Evolutionary conservation across 2,888 invertebrate genomes (phyloP).

Genomic region (Schizaphis graminum): DNA sequence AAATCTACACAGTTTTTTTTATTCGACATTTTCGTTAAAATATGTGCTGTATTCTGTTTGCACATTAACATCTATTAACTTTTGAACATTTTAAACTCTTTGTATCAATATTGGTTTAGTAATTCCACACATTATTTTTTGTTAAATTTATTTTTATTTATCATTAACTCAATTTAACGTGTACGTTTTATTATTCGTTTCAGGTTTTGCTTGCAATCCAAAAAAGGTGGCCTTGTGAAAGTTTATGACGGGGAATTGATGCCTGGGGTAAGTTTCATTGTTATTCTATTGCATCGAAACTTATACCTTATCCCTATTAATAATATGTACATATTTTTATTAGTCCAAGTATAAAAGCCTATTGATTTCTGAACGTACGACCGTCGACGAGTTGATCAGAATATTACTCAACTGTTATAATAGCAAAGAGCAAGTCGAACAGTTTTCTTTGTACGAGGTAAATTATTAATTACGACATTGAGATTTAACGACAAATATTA

Average conservation of each 20-base stretch:
- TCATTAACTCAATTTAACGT: background rate
- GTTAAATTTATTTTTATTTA: background rate
- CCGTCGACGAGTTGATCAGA: slow-evolving; percentile 88
- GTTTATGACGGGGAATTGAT: slow-evolving; percentile 92
- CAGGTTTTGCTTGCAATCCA: slow-evolving; percentile 77
- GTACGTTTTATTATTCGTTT: background rate
- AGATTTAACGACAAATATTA: background rate
- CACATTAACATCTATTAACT: background rate
- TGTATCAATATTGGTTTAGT: background rate
- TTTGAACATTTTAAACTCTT: background rate
- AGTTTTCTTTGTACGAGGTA: slow-evolving; percentile 90
- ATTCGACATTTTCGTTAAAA: background rate
- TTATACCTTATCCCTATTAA: background rate
- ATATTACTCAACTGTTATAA: slow-evolving; percentile 88
- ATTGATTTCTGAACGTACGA: slow-evolving; percentile 89
- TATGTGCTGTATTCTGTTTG: background rate
- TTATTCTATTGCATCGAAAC: background rate
- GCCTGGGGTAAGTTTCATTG: slow-evolving; percentile 76
- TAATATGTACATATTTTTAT: slow-evolving; percentile 67
- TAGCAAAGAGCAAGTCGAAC: slow-evolving; percentile 85
- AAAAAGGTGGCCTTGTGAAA: slow-evolving; percentile 91
- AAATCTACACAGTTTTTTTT: background rate
- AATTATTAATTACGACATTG: background rate
- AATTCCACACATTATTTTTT: background rate
- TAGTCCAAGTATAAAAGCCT: slow-evolving; percentile 93